phyloP scores from a whole-genome alignment of 1,140 invertebrate species.

The Akabosia matsudoensis region DNA sequence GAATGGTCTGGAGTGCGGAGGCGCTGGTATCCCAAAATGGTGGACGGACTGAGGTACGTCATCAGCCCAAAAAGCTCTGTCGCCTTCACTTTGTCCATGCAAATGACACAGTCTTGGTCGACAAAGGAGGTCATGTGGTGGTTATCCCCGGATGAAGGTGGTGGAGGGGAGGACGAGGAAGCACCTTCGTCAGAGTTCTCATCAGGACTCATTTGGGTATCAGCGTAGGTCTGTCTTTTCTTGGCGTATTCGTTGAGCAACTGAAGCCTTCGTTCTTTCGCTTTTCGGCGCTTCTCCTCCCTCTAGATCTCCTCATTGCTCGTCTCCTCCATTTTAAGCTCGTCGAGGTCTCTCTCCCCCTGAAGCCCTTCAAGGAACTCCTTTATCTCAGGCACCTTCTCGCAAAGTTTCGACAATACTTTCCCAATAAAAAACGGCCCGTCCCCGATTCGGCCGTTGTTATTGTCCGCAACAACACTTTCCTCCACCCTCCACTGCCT shows the following conservation, averaged over 20 bases:
- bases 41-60: slow-evolving; percentile 78
- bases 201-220: slow-evolving; percentile 57
- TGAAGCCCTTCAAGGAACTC: no score
- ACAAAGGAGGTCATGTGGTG: no score
- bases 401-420: slow-evolving; percentile 72
- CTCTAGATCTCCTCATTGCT: slow-evolving; percentile 69
- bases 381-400: slow-evolving; percentile 60
- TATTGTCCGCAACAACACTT: neutral
- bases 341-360: slow-evolving; percentile 59
- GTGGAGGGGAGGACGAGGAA: neutral
- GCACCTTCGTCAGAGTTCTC: neutral
- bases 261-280: slow-evolving; percentile 82
- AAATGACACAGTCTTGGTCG: slow-evolving; percentile 94
- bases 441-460: slow-evolving; percentile 66
- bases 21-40: slow-evolving; percentile 71
- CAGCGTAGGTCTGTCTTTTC: slow-evolving; percentile 67
- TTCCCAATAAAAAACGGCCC: slow-evolving; percentile 79
- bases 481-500: neutral
- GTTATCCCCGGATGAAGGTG: slow-evolving; percentile 47
- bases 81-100: slow-evolving; percentile 77
- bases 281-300: slow-evolving; percentile 74
- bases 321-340: slow-evolving; percentile 53
- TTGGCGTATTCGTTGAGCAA: slow-evolving; percentile 88
- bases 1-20: slow-evolving; percentile 55
- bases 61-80: slow-evolving; percentile 85